phyloP scores from a whole-genome alignment of 2,888 invertebrate species.

The Pseudoips prasinana region DNA sequence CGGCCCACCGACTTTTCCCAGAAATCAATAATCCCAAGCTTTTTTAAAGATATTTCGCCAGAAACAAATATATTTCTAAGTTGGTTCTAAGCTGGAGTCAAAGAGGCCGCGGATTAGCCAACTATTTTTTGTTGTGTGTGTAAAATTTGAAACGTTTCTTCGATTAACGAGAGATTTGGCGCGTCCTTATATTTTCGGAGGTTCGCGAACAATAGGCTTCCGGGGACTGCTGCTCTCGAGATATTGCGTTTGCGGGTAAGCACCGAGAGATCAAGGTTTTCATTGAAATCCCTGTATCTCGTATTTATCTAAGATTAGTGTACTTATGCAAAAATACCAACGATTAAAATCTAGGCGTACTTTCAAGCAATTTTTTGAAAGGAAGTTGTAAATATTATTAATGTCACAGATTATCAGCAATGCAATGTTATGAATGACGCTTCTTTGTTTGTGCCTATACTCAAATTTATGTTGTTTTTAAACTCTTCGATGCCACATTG shows the following conservation, averaged over 20 bases:
- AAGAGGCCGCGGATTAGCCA: constrained; percentile 75
- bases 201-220: constrained; percentile 68
- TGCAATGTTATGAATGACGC: too few relatives aligned
- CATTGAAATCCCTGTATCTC: constrained; percentile 45
- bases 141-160: constrained; percentile 71
- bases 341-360: constrained; percentile 4
- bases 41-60: constrained; percentile 66
- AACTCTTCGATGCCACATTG: too few relatives aligned
- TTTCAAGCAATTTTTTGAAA: too few relatives aligned
- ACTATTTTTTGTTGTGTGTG: constrained; percentile 59
- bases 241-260: constrained; percentile 60
- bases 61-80: constrained; percentile 69
- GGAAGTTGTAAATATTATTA: too few relatives aligned
- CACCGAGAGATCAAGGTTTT: constrained; percentile 56
- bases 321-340: constrained; percentile 29
- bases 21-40: constrained; percentile 75
- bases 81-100: constrained; percentile 56
- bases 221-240: constrained; percentile 58
- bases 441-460: too few relatives aligned
- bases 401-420: too few relatives aligned
- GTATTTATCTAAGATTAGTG: constrained; percentile 32
- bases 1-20: constrained; percentile 64
- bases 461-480: too few relatives aligned
- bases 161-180: constrained; percentile 71
- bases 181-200: constrained; percentile 58